Evolutionary conservation across 2,113 vertebrate species (phyloP).

Genomic region (Campylorhamphus procurvoides): DNA sequence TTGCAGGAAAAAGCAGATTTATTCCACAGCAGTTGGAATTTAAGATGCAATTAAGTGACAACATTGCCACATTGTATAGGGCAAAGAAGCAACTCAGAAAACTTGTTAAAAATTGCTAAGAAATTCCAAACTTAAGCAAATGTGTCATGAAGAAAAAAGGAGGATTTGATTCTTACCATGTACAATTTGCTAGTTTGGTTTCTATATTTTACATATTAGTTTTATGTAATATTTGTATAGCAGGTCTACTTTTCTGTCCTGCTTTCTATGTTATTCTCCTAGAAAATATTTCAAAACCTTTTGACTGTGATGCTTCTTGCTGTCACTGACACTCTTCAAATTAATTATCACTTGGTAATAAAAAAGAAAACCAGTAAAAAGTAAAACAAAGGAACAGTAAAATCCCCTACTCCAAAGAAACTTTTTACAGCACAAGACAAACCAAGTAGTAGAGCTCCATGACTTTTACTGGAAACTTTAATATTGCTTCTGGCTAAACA

Average conservation of each 20-base stretch:
- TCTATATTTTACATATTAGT: neutral
- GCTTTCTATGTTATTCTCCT: neutral
- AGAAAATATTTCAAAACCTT: neutral
- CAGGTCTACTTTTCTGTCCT: neutral
- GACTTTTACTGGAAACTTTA: neutral
- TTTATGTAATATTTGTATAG: neutral
- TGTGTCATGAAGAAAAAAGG: neutral
- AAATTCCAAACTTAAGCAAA: neutral
- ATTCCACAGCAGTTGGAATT: neutral
- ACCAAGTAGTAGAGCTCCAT: neutral
- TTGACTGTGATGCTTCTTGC: neutral
- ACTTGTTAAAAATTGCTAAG: neutral
- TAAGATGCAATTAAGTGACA: neutral
- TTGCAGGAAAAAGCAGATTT: neutral
- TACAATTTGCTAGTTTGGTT: neutral
- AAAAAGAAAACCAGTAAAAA: neutral
- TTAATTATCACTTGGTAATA: neutral
- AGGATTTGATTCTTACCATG: neutral
- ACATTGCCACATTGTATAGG: neutral
- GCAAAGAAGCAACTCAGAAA: neutral
- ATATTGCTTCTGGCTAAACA: neutral
- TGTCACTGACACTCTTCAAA: neutral
- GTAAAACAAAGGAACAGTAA: neutral
- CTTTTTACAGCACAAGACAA: neutral
- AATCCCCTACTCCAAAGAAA: neutral